Evolutionary conservation across 2,797 vertebrate genomes (phyloP).

Genomic region (Lophius americanus): DNA sequence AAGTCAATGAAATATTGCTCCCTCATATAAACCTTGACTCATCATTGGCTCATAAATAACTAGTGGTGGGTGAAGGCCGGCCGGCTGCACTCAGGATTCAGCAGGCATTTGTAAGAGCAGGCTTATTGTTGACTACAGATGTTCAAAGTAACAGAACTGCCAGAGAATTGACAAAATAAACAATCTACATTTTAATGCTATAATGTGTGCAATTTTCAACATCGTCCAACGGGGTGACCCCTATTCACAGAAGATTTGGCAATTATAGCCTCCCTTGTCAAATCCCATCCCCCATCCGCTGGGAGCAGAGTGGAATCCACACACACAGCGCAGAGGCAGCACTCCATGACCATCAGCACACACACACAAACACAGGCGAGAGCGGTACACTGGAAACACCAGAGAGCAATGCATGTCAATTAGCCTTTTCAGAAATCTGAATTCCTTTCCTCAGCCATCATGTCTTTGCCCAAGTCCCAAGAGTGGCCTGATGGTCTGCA

Average conservation of each 20-base stretch:
- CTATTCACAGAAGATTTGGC: slow-evolving; percentile 82
- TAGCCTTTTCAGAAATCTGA: slow-evolving; percentile 76
- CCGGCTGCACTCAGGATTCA: slow-evolving; percentile 31
- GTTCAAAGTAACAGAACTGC: slow-evolving; percentile 55
- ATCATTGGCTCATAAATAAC: slow-evolving; percentile 72
- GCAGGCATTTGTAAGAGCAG: slow-evolving; percentile 23
- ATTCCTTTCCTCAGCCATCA: slow-evolving; percentile 70
- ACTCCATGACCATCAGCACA: slow-evolving; percentile 76
- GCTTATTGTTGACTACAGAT: slow-evolving; percentile 58
- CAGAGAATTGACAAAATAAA: slow-evolving; percentile 61
- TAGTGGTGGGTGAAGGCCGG: slow-evolving; percentile 59
- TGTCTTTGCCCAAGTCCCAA: slow-evolving; percentile 55
- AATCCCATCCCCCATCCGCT: slow-evolving; percentile 77
- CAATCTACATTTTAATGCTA: slow-evolving; percentile 52
- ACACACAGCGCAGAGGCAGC: slow-evolving; percentile 71
- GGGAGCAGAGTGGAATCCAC: slow-evolving; percentile 76
- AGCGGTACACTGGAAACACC: slow-evolving; percentile 69
- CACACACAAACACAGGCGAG: slow-evolving; percentile 35
- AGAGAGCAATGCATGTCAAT: slow-evolving; percentile 74
- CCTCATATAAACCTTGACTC: slow-evolving; percentile 70
- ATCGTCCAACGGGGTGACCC: slow-evolving; percentile 68
- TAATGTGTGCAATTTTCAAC: slow-evolving; percentile 67
- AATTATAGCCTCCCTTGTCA: slow-evolving; percentile 76
- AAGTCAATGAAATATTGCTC: slow-evolving; percentile 50
- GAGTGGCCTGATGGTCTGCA: slow-evolving; percentile 52